Evolutionary conservation across 2,797 vertebrate species (phyloP), one percentile per base, ranked within the genome.

Genomic region (Miichthys miiuy): DNA sequence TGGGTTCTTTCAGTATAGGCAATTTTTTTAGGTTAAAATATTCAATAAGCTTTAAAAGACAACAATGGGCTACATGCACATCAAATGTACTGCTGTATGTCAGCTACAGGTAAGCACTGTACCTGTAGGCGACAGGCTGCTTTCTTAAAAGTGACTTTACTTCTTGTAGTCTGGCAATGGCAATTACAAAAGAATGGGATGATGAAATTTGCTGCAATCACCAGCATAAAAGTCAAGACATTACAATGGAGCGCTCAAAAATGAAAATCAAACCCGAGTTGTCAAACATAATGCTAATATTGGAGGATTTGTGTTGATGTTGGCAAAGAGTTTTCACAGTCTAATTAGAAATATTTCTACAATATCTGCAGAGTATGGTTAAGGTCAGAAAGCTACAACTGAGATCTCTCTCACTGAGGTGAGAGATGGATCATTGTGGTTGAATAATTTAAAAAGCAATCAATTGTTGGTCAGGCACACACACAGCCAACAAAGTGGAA

Each of bases 161-260:
- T 25, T 52, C 20, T 46, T 23, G n/a, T 23, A 20, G 34, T 54
- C 4, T 38, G 14, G 20, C 41, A 46, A 46, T 20, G 34, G 20
- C 23, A 46, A 21, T 50, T 21, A 20, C 4, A 64, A 21, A 23
- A 52, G 14, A 17, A 34, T 38, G 25, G 7, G 25, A 6, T 61
- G 50, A 48, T 55, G 56, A 47, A 54, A 67, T n/a, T 25, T 23
- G 57, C 21, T 52, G 69, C 34, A 72, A 61, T 48, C 6, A 58
- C 9, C 14, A 52, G 30, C 13, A 3, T 17, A 9, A 14, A 52
- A 66, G 7, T 52, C 54, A 30, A 14, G 17, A 38, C 34, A 38
- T 38, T 38, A 56, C 16, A 18, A 18, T 8, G 34, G 14, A 34
- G 27, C 20, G 23, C 20, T 23, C 18, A 48, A 27, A 38, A 34